These are phyloP conservation scores for Sciurus carolinensis DNA, from an alignment of 2,797 vertebrate genomes.

Conservation along the genomic window DNA sequence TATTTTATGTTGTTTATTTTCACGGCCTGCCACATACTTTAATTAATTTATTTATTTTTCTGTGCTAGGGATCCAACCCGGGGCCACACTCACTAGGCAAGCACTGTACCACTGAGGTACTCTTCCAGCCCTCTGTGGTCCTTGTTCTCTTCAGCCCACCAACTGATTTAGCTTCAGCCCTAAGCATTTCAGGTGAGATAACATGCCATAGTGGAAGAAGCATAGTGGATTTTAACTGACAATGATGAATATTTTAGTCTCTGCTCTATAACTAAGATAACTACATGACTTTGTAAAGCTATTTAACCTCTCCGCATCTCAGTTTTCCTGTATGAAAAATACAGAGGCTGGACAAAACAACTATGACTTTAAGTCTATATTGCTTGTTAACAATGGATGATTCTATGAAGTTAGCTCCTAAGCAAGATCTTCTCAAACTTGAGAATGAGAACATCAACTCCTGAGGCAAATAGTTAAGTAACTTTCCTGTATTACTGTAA, in stretches of 20 bases:
- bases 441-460: constrained; percentile 32
- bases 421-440: constrained; percentile 53
- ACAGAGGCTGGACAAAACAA: neutral
- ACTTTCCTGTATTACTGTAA: constrained; percentile 76
- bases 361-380: neutral
- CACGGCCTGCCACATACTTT: too few relatives aligned
- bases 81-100: too few relatives aligned
- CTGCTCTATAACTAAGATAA: neutral
- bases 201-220: neutral
- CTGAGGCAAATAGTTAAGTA: constrained; percentile 63
- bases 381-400: constrained; percentile 33
- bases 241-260: neutral
- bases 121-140: too few relatives aligned
- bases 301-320: neutral
- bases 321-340: constrained; percentile 18
- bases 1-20: too few relatives aligned
- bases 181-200: neutral
- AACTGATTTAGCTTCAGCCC: neutral
- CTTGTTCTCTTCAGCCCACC: neutral
- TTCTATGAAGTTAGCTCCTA: neutral
- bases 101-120: too few relatives aligned
- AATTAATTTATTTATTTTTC: neutral
- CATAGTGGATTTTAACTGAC: neutral
- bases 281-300: neutral
- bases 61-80: too few relatives aligned